A percentile compares a stretch with the other conserved stretches of the same genome.
Conservation (phyloP, 2,113 vertebrate species). For the Centrocercus urophasianus region DNA sequence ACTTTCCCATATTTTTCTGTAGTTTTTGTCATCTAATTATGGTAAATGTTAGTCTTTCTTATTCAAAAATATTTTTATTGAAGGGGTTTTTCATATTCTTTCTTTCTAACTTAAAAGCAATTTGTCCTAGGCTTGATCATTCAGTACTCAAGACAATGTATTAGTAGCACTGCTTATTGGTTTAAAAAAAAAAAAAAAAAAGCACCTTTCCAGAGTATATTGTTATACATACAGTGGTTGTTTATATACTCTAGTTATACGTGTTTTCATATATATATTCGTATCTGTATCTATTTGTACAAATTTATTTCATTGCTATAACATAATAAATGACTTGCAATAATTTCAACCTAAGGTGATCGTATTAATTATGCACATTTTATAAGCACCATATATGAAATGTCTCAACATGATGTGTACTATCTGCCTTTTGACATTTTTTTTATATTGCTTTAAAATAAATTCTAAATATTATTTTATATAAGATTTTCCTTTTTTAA, state of each 20-base stretch:
- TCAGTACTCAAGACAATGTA: neutral
- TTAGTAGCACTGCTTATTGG: neutral
- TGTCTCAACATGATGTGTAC: neutral
- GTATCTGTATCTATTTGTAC: neutral
- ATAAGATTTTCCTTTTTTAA: constrained; percentile 69
- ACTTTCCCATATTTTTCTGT: neutral
- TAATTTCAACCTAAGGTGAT: neutral
- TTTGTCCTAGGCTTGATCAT: neutral
- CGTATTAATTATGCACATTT: neutral
- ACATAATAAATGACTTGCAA: neutral
- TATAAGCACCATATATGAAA: neutral
- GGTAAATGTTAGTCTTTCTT: neutral
- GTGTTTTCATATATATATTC: neutral
- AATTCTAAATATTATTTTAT: constrained; percentile 66
- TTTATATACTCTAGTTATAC: neutral
- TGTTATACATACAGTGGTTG: neutral
- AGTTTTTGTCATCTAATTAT: neutral
- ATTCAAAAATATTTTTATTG: neutral
- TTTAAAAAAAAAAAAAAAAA: neutral
- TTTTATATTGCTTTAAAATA: constrained; percentile 71
- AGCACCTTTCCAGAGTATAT: neutral
- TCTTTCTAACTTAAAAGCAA: neutral
- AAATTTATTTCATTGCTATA: neutral
- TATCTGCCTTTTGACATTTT: constrained; percentile 24
- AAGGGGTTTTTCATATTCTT: neutral